Conservation (phyloP, 2,113 vertebrate species). For the Trogon surrucura region DNA sequence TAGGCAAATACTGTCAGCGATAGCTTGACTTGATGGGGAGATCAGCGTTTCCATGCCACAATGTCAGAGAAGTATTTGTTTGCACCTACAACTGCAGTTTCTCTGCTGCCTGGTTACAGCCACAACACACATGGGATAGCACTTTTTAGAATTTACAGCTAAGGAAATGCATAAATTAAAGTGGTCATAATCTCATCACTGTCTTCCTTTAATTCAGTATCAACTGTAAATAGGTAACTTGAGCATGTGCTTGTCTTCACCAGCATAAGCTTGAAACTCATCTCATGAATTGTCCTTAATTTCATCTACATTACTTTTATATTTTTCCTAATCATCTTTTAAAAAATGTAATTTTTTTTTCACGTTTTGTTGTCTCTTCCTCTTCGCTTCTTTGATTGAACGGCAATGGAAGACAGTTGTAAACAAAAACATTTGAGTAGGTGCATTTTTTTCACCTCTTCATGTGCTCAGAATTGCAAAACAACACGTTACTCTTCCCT, state of each 20-base stretch:
- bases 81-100: accelerated
- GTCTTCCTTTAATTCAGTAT: not conserved
- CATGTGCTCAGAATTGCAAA: not conserved
- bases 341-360: not conserved
- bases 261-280: not conserved
- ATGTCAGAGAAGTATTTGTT: not conserved
- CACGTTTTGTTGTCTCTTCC: not conserved
- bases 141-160: not conserved
- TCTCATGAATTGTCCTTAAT: not conserved
- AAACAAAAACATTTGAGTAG: not conserved
- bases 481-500: not conserved
- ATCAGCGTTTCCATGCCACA: not conserved
- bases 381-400: not conserved
- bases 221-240: not conserved
- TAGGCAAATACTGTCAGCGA: not conserved
- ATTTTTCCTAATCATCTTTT: not conserved
- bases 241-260: not conserved
- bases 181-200: not conserved
- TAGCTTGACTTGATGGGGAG: not conserved
- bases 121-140: not conserved
- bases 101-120: not conserved
- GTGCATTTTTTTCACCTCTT: not conserved
- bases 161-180: not conserved
- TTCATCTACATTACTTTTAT: not conserved
- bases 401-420: not conserved